Evolutionary conservation across 2,113 vertebrate species (phyloP), one percentile per base, ranked within the genome.

Genomic region (Alces alces): DNA sequence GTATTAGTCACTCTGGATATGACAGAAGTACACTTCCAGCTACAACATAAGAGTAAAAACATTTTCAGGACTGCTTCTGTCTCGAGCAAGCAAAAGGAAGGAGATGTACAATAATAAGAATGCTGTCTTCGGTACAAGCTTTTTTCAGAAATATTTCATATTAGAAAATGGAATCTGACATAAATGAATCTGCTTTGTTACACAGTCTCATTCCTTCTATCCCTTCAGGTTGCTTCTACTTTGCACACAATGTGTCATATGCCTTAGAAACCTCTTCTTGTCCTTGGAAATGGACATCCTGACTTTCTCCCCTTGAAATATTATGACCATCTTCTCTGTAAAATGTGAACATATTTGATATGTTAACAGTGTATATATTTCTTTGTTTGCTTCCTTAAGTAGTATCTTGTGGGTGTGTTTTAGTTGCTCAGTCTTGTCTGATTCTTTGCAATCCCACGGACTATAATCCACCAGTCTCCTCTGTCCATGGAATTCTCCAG

Each of bases 1-100:
- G 92, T 80, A 82, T 89, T 88, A 86, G 47, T 96, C 89, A 83
- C 70, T 73, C 39, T 70, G 30, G 85, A 61, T 82, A 36, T 85
- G 79, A 95, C 84, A 97, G 92, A 91, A 87, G 79, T 57, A 89
- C 36, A 55, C 27, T 83, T 86, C n/a, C 88, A 73, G 16, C 52
- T 91, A 43, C 57, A 94, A 78, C n/a, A 73, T 50, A 78, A 91
- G 70, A 96, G 50, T 55, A 89, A 94, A 95, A 96, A 4, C 50
- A 47, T 94, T 96, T 86, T 58, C 33, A 79, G 23, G 30, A 23
- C 5, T 93, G 39, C 54, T 61, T 96, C 92, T 95, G 91, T 97
- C 30, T 97, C 4, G 1, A 91, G 54, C 25, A 89, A 97, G 60
- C 39, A 84, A 90, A 91, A 90, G n/a, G 16, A 17, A 84, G 17